phyloP scores from a whole-genome alignment of 2,888 invertebrate genomes.

The Ophion costatus region DNA sequence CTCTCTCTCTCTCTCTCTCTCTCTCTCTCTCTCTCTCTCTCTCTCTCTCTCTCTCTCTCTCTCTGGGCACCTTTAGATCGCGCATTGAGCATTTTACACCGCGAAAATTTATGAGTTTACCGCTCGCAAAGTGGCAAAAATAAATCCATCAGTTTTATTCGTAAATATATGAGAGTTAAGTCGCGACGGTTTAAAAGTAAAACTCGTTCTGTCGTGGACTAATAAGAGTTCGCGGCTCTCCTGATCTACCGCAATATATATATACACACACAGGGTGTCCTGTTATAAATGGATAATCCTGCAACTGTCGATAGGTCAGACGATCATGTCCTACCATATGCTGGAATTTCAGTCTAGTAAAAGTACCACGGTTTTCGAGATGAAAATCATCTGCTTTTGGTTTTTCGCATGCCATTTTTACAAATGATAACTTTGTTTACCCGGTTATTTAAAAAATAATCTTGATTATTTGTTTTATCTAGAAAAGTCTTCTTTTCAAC shows the following conservation, averaged over 20 bases:
- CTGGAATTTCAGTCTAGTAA: too few relatives aligned
- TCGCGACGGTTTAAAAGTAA: background rate
- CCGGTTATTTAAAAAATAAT: too few relatives aligned
- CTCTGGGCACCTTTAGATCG: background rate
- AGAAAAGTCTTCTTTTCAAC: too few relatives aligned
- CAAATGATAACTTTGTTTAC: too few relatives aligned
- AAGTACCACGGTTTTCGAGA: too few relatives aligned
- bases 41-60: background rate
- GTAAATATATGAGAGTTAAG: slow-evolving; percentile 1
- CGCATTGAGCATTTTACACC: slow-evolving; percentile 21
- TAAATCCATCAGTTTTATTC: slow-evolving; percentile 51
- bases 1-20: slow-evolving; percentile 3
- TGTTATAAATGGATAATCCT: too few relatives aligned
- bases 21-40: background rate
- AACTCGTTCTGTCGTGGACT: slow-evolving; percentile 24
- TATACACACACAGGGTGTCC: too few relatives aligned
- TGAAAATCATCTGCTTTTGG: too few relatives aligned
- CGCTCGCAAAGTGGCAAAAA: background rate
- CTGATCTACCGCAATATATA: background rate
- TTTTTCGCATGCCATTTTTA: too few relatives aligned
- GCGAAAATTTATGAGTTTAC: slow-evolving; percentile 35
- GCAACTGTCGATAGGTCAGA: too few relatives aligned
- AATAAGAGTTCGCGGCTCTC: slow-evolving; percentile 6
- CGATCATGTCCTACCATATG: too few relatives aligned
- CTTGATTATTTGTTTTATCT: too few relatives aligned